Percentiles rank a stretch among this genome's conserved stretches.
Evolutionary conservation across 2,113 vertebrate genomes (phyloP).

Genomic region (Lichenostomus cassidix): DNA sequence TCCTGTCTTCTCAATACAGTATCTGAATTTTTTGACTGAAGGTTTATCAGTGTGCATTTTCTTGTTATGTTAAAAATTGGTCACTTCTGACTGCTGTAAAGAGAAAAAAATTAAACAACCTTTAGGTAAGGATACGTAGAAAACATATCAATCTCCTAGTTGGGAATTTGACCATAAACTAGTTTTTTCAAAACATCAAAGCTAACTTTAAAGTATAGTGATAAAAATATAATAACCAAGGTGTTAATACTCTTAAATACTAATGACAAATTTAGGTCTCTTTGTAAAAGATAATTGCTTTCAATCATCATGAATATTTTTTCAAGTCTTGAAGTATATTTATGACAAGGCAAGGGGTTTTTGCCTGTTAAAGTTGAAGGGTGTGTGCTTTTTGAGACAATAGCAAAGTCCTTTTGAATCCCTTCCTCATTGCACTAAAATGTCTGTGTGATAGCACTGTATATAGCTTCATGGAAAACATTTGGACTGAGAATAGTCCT

Average conservation of each 20-base stretch:
- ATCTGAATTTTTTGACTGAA: not conserved
- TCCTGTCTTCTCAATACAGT: not conserved
- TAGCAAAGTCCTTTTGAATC: not conserved
- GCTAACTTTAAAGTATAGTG: not conserved
- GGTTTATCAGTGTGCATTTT: not conserved
- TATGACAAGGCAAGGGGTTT: not conserved
- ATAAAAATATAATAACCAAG: not conserved
- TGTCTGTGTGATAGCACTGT: not conserved
- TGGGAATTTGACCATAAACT: not conserved
- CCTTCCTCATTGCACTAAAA: not conserved
- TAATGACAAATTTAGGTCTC: not conserved
- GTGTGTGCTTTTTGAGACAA: not conserved
- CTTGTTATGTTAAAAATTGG: not conserved
- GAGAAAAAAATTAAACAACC: not conserved
- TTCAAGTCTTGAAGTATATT: not conserved
- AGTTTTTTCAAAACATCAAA: not conserved
- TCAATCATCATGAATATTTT: not conserved
- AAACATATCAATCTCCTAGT: not conserved
- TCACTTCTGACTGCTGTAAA: not conserved
- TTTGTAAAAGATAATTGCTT: not conserved
- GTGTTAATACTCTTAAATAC: not conserved
- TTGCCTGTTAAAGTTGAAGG: not conserved
- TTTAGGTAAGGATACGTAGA: not conserved
- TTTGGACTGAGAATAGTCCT: not conserved
- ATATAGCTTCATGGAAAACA: not conserved